phyloP scores from a whole-genome alignment of 2,888 invertebrate species.

The Magallana nippona region DNA sequence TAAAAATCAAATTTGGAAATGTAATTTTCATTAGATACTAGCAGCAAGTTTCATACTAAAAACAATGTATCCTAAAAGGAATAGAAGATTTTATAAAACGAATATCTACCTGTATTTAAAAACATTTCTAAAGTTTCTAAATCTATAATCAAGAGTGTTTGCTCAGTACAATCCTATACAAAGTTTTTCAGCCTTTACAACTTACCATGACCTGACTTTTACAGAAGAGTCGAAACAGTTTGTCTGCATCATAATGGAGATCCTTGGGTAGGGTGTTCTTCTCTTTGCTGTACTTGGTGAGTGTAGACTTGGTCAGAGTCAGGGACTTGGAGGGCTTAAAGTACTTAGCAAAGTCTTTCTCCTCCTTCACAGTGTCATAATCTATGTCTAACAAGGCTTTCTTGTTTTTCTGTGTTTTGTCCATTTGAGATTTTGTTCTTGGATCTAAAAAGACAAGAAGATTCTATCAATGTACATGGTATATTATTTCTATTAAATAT shows the following conservation, averaged over 20 bases:
- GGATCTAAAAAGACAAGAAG: background rate
- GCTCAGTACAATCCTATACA: too few relatives aligned
- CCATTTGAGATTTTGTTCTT: slow-evolving; percentile 48
- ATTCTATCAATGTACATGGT: background rate
- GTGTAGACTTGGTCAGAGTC: slow-evolving; percentile 71
- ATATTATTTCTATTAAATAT: too few relatives aligned
- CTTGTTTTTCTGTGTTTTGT: slow-evolving; percentile 60
- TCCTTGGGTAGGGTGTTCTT: slow-evolving; percentile 76
- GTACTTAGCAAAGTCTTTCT: slow-evolving; percentile 69
- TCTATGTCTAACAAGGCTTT: slow-evolving; percentile 74
- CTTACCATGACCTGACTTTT: slow-evolving; percentile 72
- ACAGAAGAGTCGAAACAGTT: slow-evolving; percentile 71
- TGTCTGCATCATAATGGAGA: slow-evolving; percentile 75
- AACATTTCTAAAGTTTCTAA: too few relatives aligned
- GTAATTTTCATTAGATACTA: too few relatives aligned
- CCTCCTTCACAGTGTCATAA: slow-evolving; percentile 73
- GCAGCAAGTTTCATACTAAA: too few relatives aligned
- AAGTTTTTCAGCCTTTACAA: background rate
- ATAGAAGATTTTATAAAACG: too few relatives aligned
- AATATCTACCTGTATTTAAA: too few relatives aligned
- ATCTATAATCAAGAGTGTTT: too few relatives aligned
- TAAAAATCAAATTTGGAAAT: too few relatives aligned
- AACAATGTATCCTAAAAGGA: too few relatives aligned
- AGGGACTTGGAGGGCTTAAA: slow-evolving; percentile 73
- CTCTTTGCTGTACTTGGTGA: slow-evolving; percentile 74